phyloP scores from a whole-genome alignment of 2,888 invertebrate species.

The Drosophila algonquin region DNA sequence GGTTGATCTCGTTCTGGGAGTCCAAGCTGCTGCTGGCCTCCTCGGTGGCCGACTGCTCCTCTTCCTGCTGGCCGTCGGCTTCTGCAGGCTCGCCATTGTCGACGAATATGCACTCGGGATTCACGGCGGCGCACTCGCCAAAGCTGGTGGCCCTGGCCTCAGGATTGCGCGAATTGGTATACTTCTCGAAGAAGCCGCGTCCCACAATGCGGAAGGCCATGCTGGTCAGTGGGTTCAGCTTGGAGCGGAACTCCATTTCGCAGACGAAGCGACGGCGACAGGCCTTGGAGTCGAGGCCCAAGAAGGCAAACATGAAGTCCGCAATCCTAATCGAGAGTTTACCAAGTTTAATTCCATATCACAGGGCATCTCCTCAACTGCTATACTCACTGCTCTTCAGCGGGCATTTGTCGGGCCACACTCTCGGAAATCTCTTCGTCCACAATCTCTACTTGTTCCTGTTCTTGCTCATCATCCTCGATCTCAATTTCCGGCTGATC shows the following conservation, averaged over 20 bases:
- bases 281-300: constrained; percentile 82
- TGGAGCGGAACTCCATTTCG: constrained; percentile 84
- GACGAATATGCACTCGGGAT: constrained; percentile 81
- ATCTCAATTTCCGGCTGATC: background rate
- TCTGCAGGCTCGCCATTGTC: constrained; percentile 57
- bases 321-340: constrained; percentile 72
- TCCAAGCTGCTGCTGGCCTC: constrained; percentile 39
- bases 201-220: constrained; percentile 83
- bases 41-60: constrained; percentile 19
- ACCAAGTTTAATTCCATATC: background rate
- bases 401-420: constrained; percentile 64
- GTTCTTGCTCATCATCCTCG: constrained; percentile 20
- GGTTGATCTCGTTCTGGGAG: constrained; percentile 61
- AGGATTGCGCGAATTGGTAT: constrained; percentile 75
- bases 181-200: constrained; percentile 81
- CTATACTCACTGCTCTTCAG: constrained; percentile 79
- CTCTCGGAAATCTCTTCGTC: constrained; percentile 68
- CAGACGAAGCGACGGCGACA: constrained; percentile 85
- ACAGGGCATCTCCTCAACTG: background rate
- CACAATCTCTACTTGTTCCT: constrained; percentile 57
- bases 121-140: constrained; percentile 80
- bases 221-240: constrained; percentile 81
- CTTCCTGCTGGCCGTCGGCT: constrained; percentile 6
- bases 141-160: constrained; percentile 76
- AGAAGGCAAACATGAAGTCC: constrained; percentile 82